These are phyloP conservation scores for Hiodon tergisus DNA, from an alignment of 2,113 vertebrate genomes.

Conservation along the genomic window DNA sequence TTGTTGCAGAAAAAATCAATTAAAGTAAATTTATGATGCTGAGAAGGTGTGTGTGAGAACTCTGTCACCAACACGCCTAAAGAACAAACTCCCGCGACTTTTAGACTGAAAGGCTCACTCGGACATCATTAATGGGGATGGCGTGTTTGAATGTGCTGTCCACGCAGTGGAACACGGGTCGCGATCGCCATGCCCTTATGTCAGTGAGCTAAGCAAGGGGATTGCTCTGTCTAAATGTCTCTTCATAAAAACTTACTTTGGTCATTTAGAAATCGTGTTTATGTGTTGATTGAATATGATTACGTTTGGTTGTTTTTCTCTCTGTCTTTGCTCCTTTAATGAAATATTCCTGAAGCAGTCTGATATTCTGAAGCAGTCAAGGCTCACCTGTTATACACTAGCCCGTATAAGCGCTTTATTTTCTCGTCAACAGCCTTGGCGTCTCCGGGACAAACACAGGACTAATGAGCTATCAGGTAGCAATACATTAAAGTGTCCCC, in stretches of 20 bases:
- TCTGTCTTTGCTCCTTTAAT: slow-evolving; percentile 10
- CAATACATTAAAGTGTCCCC: slow-evolving; percentile 31
- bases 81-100: no score
- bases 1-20: no score
- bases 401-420: slow-evolving; percentile 30
- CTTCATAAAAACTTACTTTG: no score
- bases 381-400: slow-evolving; percentile 20
- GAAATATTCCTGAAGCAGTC: slow-evolving; percentile 27
- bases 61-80: no score
- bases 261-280: neutral
- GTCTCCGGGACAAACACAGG: slow-evolving; percentile 41
- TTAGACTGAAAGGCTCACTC: no score
- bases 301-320: slow-evolving; percentile 2
- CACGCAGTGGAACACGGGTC: no score
- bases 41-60: no score
- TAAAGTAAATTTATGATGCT: no score
- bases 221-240: no score
- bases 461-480: slow-evolving; percentile 43
- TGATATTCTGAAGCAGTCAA: slow-evolving; percentile 40
- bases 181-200: neutral
- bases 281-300: slow-evolving; percentile 9
- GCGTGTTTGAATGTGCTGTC: no score
- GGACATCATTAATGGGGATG: no score
- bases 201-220: neutral
- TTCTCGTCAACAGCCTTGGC: slow-evolving; percentile 39